Conservation (phyloP, 2,113 vertebrate species). For the Macquaria ambigua region DNA sequence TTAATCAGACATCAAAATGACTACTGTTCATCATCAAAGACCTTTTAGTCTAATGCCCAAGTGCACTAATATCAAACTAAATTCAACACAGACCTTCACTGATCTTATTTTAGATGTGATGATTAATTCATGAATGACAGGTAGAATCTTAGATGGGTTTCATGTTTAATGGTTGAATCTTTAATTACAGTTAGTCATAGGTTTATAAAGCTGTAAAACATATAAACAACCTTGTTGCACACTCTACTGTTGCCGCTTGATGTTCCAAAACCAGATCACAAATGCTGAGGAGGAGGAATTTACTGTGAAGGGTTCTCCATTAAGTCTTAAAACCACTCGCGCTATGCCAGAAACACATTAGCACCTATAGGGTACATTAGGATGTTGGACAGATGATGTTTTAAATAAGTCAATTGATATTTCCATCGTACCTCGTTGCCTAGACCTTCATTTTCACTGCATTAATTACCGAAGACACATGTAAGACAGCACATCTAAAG, state of each 20-base stretch:
- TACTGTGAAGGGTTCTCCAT: conserved; percentile 23
- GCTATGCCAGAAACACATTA: conserved; percentile 39
- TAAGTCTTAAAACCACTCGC: conserved; percentile 33
- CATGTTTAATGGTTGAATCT: background rate
- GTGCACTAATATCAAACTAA: conserved; percentile 1
- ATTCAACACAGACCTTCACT: background rate
- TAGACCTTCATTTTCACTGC: conserved; percentile 17
- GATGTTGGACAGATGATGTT: conserved; percentile 29
- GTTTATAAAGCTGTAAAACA: conserved; percentile 30
- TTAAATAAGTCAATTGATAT: conserved; percentile 36
- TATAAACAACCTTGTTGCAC: conserved; percentile 6
- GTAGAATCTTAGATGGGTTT: background rate
- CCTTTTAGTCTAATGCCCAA: background rate
- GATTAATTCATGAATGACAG: conserved; percentile 7
- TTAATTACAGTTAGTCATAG: background rate
- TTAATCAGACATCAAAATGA: conserved; percentile 11
- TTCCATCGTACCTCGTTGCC: conserved; percentile 15
- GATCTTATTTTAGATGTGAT: conserved; percentile 11
- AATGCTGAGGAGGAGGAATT: conserved; percentile 42
- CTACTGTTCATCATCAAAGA: conserved; percentile 1
- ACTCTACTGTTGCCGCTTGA: conserved; percentile 2
- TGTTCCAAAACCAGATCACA: conserved; percentile 30
- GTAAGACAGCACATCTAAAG: background rate
- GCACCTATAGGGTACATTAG: conserved; percentile 37
- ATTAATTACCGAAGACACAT: conserved; percentile 22